A percentile compares a stretch with the other conserved stretches of the same genome.
Evolutionary conservation across 1,140 invertebrate species (phyloP).

Genomic region (Batillaria attramentaria): DNA sequence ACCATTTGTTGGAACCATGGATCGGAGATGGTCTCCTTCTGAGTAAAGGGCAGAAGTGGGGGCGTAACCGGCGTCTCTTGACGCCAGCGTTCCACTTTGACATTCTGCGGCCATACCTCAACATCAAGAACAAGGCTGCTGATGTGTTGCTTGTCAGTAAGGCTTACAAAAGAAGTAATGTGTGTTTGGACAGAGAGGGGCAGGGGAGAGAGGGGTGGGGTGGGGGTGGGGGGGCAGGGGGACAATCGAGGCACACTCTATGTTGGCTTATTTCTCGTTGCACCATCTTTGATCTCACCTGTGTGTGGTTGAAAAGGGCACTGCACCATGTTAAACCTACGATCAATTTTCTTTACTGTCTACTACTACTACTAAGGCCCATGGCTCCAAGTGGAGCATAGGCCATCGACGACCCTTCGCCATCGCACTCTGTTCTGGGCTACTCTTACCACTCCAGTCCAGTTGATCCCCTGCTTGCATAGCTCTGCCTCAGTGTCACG

Average conservation of each 20-base stretch:
- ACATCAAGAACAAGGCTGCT: conserved; percentile 80
- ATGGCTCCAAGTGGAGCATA: no score
- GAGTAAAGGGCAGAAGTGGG: conserved; percentile 84
- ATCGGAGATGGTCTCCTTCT: conserved; percentile 63
- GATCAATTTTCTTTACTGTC: no score
- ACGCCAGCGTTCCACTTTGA: conserved; percentile 93
- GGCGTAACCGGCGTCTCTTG: conserved; percentile 85
- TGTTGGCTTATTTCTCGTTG: neutral
- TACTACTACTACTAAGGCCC: no score
- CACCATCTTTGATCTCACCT: neutral
- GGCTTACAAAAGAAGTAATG: neutral
- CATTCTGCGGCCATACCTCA: conserved; percentile 87
- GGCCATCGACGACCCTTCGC: no score
- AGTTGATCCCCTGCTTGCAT: no score
- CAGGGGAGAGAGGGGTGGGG: neutral
- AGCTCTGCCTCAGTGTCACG: no score
- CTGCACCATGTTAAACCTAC: no score
- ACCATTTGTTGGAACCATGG: conserved; percentile 56
- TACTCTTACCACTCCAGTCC: no score
- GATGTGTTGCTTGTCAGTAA: conserved; percentile 47
- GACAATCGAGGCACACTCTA: neutral
- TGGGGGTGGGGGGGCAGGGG: no score
- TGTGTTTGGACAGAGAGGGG: neutral
- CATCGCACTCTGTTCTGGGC: no score
- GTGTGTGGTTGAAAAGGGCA: no score